Percentiles rank a stretch among this genome's conserved stretches.
Conservation (phyloP, 2,888 invertebrate species). For the Campopleginae sp. region DNA sequence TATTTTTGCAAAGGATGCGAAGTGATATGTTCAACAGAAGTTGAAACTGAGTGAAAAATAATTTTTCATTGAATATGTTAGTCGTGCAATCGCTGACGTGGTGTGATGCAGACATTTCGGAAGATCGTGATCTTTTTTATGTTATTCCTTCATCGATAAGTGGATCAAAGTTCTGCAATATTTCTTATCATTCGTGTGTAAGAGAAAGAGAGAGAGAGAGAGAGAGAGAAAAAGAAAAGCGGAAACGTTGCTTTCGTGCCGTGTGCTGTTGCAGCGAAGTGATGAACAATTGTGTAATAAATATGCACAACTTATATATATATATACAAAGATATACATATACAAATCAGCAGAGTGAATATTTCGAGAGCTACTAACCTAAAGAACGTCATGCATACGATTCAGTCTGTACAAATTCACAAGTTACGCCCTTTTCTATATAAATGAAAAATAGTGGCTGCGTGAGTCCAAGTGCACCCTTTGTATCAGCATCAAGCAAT, state of each 20-base stretch:
- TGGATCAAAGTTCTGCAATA: constrained; percentile 22
- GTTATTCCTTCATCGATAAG: not conserved
- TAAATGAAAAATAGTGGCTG: not conserved
- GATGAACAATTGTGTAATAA: constrained; percentile 1
- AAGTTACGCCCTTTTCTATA: constrained; percentile 22
- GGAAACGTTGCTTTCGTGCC: constrained; percentile 3
- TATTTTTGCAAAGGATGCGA: not conserved
- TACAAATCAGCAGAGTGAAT: not conserved
- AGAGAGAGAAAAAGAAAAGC: constrained; percentile 5
- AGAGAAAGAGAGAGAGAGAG: constrained; percentile 12
- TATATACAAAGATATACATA: not conserved
- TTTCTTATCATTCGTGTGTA: constrained; percentile 18
- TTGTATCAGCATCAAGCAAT: constrained; percentile 61
- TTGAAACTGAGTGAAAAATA: not conserved
- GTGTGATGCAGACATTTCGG: not conserved
- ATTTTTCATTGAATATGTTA: not conserved
- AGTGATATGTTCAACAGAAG: not conserved
- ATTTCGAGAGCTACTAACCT: not conserved
- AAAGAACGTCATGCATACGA: not conserved
- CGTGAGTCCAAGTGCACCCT: constrained; percentile 49
- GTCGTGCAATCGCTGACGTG: not conserved
- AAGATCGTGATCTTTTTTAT: constrained; percentile 9
- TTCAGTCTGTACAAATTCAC: not conserved
- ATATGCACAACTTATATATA: not conserved
- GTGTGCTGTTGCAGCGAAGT: not conserved